A percentile compares a stretch with the other conserved stretches of the same genome.
Conservation (phyloP, 2,797 vertebrate species). For the Nothura maculosa region DNA sequence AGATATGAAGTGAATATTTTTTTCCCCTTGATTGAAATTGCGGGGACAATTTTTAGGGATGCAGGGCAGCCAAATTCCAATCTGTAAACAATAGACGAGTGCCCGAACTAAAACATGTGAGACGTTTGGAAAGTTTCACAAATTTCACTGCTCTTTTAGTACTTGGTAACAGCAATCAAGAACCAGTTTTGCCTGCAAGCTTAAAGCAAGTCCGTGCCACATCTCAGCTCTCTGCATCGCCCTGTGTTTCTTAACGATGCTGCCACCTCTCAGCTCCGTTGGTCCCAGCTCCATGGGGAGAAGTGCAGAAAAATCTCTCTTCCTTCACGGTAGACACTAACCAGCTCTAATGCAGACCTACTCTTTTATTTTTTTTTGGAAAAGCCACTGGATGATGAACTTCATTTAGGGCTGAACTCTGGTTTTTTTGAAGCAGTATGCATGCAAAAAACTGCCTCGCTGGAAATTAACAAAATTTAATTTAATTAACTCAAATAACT, state of each 20-base stretch:
- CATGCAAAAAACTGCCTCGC: not conserved
- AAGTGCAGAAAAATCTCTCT: not conserved
- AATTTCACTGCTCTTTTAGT: not conserved
- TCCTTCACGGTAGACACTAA: not conserved
- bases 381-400: not conserved
- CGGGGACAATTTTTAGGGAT: not conserved
- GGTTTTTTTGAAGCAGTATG: not conserved
- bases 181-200: not conserved
- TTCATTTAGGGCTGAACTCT: not conserved
- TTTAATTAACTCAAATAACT: not conserved
- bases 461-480: not conserved
- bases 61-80: not conserved
- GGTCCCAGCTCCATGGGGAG: not conserved
- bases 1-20: not conserved
- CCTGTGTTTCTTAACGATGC: not conserved
- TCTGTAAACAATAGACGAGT: fast-evolving
- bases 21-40: not conserved
- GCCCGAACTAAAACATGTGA: not conserved
- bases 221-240: not conserved
- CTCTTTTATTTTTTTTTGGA: not conserved
- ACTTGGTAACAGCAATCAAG: not conserved
- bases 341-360: not conserved
- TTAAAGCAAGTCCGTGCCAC: not conserved
- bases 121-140: not conserved
- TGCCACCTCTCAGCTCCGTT: not conserved